Base-by-base conservation (phyloP, 2,888 invertebrate genomes). In the Ormyrus rosae region DNA sequence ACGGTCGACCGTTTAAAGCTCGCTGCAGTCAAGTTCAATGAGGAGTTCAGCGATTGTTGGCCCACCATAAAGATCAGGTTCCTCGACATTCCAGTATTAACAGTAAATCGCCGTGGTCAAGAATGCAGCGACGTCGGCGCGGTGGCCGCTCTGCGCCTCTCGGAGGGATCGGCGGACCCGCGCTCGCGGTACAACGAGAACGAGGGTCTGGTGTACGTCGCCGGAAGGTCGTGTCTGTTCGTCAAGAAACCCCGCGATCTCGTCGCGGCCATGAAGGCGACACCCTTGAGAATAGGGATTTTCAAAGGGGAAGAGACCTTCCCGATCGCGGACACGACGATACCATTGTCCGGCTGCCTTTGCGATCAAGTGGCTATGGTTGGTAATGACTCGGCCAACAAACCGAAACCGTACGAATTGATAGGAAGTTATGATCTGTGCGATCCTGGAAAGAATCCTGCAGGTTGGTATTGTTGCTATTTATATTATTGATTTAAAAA, bases 281-380 rank as follows among this genome's bases (percentile, higher is more conserved):
- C 80, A 45, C 85, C 85, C 5, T 46, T 89, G 19, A 87, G 83
- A 81, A 85, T 90, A 73, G 89, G 89, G 3, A 84, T 90, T 48
- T 90, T 90, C 81, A 86, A 89, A 58, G 48, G 71, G 5, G 87
- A 86, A 10, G 90, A 90, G 76, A 89, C 87, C 76, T 90, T 86
- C 84, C 90, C 90, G 53, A 85, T 86, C n/a, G 90, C 89, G 9
- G 88, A 90, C 77, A 84, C 87, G 13, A 83, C 87, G 55, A 75
- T 90, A 5, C 83, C 84, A 3, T 74, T 90, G 53, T 84, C 86
- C 5, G 90, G 89, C 3, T 90, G 90, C 76, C 80, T 89, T 2
- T 90, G 90, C 82, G 88, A 90, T 60, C 90, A 90, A 78, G 84
- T 90, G 11, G 85, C 88, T 5, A 90, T 90, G 90, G 84, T 86